Base-by-base conservation (phyloP, 1,140 invertebrate species). In the Brachionus calyciflorus region DNA sequence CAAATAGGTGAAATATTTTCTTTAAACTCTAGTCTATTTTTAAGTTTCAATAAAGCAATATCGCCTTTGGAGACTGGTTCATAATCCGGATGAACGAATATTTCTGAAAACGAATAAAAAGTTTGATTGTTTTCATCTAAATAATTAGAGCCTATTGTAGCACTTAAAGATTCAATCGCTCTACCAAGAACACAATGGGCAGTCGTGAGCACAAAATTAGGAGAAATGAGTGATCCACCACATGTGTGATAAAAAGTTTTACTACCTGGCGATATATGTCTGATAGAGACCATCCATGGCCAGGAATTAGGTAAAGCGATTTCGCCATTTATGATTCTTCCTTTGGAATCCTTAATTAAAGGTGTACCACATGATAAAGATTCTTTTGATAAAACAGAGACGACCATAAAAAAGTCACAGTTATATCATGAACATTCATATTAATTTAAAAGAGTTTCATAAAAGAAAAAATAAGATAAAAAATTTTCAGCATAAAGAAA, bases 181-280 rank as follows among this genome's bases (percentile, higher is more conserved):
- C 19, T 10, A 48, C 65, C 65, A 70, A 46, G 37, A 24, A 70
- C 65, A 48, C 65, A 70, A 17, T 70, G 65, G 4, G 65, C 65
- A 7, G 65, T 40, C 10, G 65, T 70, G n/a, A 70, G 40, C 19
- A 70, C 65, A 26, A 21, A 51, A 7, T 70, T 17, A 7, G 40
- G n/a, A 5, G 41, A 51, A 10, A 70, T 19, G 2, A 70, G 17
- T 2, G 65, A 49, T 10, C 65, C 65, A 17, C 65, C 65, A 19
- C 65, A 70, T 6, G 28, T 70, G 40, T 70, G 65, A 46, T 26
- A 17, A 1, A 21, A 28, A 33, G 17, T 19, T 9, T 19, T n/a
- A 2, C 14, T 19, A 24, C 41, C 48, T 17, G 44, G 28, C 6
- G 6, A 26, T 30, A 4, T n/a, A 24, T 48, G 14, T 12, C 65